Evolutionary conservation across 1,140 invertebrate species (phyloP), one percentile per base, ranked within the genome.

Genomic region (Trichomalopsis sarcophagae): DNA sequence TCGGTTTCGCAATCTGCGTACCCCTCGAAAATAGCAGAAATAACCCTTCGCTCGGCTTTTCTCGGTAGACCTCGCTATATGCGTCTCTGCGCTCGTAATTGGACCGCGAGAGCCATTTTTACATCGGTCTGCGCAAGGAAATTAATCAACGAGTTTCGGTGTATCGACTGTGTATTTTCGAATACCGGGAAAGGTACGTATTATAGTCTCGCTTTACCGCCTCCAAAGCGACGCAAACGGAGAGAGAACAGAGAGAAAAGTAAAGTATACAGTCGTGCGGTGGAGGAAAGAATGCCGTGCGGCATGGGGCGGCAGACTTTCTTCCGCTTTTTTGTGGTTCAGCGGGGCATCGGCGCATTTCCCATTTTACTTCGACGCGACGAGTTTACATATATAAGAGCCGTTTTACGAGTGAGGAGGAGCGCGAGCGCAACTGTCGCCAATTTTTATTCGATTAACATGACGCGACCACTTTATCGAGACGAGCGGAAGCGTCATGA

Each of bases 1-100:
- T 84, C 84, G 83, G 83, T 84, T 62, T 84, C 84, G 76, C 86
- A 85, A 85, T 87, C 84, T 85, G 76, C 85, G 85, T 87, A 87
- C 79, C 55, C 66, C 75, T 55, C 40, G 14, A 55, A 82, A 75
- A 82, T 73, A 82, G 73, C 30, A 74, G 71, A 68, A 80, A 80
- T 68, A 68, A 36, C 78, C 30, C 33, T 27, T 69, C 40, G 30
- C 55, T 62, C 17, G 21, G 55, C 55, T 62, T 62, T 62, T 62
- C 55, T 62, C 55, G 55, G 55, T 62, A 62, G 2, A 4, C 2
- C 47, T 9, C 47, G 47, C 55, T 62, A n/a, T 62, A 62, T n/a
- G 55, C 55, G 55, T 62, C 55, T n/a, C 6, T 21, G 55, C 55
- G 55, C 55, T 21, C 21, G 21, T 21, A 62, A 62, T 62, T 62